These are phyloP conservation scores for Galerucella nymphaeae DNA, from an alignment of 2,888 invertebrate species.

Conservation along the genomic window DNA sequence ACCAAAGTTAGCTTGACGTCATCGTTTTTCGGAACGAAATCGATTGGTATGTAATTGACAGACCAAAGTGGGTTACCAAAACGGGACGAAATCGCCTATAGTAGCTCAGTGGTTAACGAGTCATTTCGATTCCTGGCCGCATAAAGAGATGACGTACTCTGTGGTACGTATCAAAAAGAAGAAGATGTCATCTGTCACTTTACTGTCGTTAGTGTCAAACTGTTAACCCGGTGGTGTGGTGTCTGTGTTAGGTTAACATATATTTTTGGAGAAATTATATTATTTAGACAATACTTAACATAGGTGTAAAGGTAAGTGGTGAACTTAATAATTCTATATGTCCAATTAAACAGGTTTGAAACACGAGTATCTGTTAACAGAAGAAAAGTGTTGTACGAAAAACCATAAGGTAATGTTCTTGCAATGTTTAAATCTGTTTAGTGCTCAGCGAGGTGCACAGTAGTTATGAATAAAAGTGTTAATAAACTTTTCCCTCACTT, in stretches of 20 bases:
- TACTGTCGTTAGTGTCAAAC: slow-evolving; percentile 10
- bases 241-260: slow-evolving; percentile 20
- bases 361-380: not conserved
- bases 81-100: too few relatives aligned
- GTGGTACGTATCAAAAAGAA: slow-evolving; percentile 13
- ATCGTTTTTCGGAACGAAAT: too few relatives aligned
- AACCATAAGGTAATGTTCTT: slow-evolving; percentile 7
- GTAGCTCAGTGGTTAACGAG: too few relatives aligned
- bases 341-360: not conserved
- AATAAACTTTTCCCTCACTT: not conserved
- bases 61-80: too few relatives aligned
- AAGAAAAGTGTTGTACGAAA: not conserved
- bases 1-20: too few relatives aligned
- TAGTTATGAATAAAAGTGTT: too few relatives aligned
- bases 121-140: too few relatives aligned
- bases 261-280: not conserved
- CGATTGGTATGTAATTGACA: too few relatives aligned
- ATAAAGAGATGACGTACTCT: too few relatives aligned
- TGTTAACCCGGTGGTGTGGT: slow-evolving; percentile 22
- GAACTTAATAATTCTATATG: not conserved
- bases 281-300: slow-evolving; percentile 7
- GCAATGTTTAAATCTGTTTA: too few relatives aligned
- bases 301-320: not conserved
- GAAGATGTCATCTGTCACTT: slow-evolving; percentile 7
- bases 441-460: too few relatives aligned